phyloP scores from a whole-genome alignment of 2,888 invertebrate genomes.

The Euzophera pinguis region DNA sequence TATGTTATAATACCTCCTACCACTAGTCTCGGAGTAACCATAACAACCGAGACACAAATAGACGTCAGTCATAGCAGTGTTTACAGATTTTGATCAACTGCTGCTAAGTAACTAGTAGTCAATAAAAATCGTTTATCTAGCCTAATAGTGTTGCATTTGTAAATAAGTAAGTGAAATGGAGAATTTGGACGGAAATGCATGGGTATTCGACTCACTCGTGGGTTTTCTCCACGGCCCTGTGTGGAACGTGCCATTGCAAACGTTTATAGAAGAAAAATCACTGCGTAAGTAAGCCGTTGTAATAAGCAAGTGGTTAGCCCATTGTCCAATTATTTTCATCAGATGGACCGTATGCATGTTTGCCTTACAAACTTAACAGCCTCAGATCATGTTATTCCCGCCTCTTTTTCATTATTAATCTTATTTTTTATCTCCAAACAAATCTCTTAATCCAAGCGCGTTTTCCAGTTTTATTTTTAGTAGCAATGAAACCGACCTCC shows the following conservation, averaged over 20 bases:
- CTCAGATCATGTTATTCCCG: too few species aligned
- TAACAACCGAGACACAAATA: constrained; percentile 44
- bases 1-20: neutral
- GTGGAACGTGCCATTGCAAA: constrained; percentile 94
- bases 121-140: neutral
- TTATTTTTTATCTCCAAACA: too few species aligned
- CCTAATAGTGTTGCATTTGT: neutral
- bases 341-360: too few species aligned
- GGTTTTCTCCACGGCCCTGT: constrained; percentile 95
- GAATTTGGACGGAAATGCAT: constrained; percentile 83
- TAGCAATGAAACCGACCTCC: too few species aligned
- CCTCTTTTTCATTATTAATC: too few species aligned
- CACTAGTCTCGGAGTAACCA: constrained; percentile 29
- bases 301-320: too few species aligned
- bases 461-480: too few species aligned
- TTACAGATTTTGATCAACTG: constrained; percentile 12
- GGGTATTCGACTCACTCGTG: constrained; percentile 95
- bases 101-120: constrained; percentile 15
- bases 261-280: constrained; percentile 96
- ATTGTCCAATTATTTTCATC: too few species aligned
- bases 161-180: constrained; percentile 36
- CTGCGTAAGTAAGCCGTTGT: constrained; percentile 84
- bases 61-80: constrained; percentile 32
- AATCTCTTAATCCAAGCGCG: too few species aligned
- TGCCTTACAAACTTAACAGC: too few species aligned